These are phyloP conservation scores for Nannobrachium achirus DNA, from an alignment of 2,113 vertebrate species.

Conservation along the genomic window DNA sequence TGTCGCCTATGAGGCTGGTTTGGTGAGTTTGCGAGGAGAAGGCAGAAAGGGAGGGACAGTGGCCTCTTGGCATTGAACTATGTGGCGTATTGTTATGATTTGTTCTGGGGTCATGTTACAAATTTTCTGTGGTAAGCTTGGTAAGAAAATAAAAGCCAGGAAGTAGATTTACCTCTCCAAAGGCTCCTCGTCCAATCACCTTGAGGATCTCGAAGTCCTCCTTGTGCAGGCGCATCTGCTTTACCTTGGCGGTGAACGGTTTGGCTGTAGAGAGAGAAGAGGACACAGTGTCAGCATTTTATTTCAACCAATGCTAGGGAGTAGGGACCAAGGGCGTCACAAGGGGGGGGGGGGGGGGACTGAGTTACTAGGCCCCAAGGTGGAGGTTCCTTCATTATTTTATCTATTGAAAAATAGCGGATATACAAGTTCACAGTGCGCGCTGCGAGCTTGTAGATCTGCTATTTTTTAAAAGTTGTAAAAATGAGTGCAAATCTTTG, in stretches of 20 bases:
- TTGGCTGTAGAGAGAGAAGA: slow-evolving; percentile 84
- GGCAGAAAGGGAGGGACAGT: slow-evolving; percentile 10
- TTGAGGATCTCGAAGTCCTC: slow-evolving; percentile 99
- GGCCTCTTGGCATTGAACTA: slow-evolving; percentile 4
- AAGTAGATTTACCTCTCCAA: slow-evolving; percentile 91
- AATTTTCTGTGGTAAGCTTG: background rate
- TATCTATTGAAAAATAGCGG: too few relatives aligned
- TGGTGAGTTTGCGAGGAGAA: background rate
- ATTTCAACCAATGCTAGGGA: background rate
- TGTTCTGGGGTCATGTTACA: background rate
- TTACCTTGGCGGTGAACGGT: slow-evolving; percentile 96
- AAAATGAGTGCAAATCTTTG: too few relatives aligned
- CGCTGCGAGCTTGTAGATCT: too few relatives aligned
- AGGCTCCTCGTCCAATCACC: slow-evolving; percentile 98
- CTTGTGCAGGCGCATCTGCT: slow-evolving; percentile 97
- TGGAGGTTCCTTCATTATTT: too few relatives aligned
- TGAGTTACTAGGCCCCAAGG: too few relatives aligned
- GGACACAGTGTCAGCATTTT: slow-evolving; percentile 9
- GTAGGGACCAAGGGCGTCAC: too few relatives aligned
- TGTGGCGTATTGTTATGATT: background rate
- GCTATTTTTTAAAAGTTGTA: too few relatives aligned
- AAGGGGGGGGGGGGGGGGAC: too few relatives aligned
- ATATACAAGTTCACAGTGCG: too few relatives aligned
- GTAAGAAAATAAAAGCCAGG: slow-evolving; percentile 20
- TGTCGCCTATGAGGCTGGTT: slow-evolving; percentile 13